A percentile compares a stretch with the other conserved stretches of the same genome.
phyloP scores from a whole-genome alignment of 2,113 vertebrate species.

The Aspiorhynchus laticeps region DNA sequence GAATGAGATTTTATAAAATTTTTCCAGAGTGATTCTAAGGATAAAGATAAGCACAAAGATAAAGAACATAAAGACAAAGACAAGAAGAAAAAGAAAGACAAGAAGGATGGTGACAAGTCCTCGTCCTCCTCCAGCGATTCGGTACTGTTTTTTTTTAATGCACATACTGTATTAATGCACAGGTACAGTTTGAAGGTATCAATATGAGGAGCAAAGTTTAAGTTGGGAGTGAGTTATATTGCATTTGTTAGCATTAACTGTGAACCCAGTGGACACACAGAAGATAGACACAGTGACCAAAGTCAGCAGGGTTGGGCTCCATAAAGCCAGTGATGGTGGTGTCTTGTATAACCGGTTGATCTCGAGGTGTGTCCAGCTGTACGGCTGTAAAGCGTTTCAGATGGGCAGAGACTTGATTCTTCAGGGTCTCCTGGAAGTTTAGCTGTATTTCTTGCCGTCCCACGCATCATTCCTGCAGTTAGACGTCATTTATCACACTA shows the following conservation, averaged over 20 bases:
- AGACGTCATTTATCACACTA: neutral
- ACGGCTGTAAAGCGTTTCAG: neutral
- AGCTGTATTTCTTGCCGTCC: neutral
- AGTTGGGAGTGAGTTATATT: neutral
- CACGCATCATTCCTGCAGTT: neutral
- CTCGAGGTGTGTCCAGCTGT: neutral
- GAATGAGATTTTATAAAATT: neutral
- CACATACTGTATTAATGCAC: neutral
- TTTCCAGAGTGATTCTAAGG: constrained; percentile 13
- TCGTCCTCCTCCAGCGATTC: constrained; percentile 60
- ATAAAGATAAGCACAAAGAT: constrained; percentile 50
- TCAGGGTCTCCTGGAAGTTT: neutral
- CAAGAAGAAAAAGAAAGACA: constrained; percentile 47
- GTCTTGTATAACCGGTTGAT: neutral
- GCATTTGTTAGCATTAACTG: neutral
- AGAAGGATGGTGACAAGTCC: neutral
- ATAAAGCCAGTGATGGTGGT: neutral
- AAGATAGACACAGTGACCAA: neutral
- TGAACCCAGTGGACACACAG: neutral
- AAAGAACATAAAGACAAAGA: constrained; percentile 35
- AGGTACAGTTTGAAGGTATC: neutral
- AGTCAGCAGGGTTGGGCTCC: neutral
- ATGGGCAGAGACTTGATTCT: neutral
- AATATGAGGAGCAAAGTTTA: neutral
- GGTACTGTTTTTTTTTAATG: constrained; percentile 41